Evolutionary conservation across 2,888 invertebrate species (phyloP), one percentile per base, ranked within the genome.

Genomic region (Ophraella communa): DNA sequence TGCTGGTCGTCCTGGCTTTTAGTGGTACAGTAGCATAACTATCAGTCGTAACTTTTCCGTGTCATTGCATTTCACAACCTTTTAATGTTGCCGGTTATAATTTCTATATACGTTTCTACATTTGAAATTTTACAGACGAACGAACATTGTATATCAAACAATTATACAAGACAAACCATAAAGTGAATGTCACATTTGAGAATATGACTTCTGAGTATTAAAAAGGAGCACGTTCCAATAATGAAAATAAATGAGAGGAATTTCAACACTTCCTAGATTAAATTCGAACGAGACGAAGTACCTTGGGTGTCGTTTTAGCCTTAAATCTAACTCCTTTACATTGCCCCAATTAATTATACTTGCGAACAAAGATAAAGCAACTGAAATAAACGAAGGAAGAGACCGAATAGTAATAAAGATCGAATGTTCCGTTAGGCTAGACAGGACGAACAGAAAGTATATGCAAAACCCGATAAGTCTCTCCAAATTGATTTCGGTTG

Each of bases 341-440:
- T 62, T 62, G 54, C 54, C 55, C 61, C 61, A 62, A 62, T 62
- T 62, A 62, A 62, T 54, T 62, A 54, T 54, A 51, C 54, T 62
- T 55, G 54, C 49, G 55, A 55, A 54, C 45, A 62, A 47, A 54
- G 61, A 62, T 35, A 62, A 62, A 62, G 61, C 49, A 55, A 54
- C 61, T 62, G 10, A 55, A 54, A 55, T 54, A 62, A 62, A 62
- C 55, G 54, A 39, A 60, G 60, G 44, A 30, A 54, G 24, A 47
- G 55, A 55, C 47, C 14, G 61, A 62, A 55, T 55, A 39, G 24
- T 55, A 62, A 62, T 62, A 62, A 33, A 62, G 35, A 62, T 55
- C 45, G 39, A 61, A 54, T 54, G 61, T 35, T 53, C 27, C 35
- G 14, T 53, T 51, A 27, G 23, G 24, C 49, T 24, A 17, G 27